phyloP scores from a whole-genome alignment of 1,140 invertebrate species.

The fruit fly (Drosophila melanogaster) region DNA sequence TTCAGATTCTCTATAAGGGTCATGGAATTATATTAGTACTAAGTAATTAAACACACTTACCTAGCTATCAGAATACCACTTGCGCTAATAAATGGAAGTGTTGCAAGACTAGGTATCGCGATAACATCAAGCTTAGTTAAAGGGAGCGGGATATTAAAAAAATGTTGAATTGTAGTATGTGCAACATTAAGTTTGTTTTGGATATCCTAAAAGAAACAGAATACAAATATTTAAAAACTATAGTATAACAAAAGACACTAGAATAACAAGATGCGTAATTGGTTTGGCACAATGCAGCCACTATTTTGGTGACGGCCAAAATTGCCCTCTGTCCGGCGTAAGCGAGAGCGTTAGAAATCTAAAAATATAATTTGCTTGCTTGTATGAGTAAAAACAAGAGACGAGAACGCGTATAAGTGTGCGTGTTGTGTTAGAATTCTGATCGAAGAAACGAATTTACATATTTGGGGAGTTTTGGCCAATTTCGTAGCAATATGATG shows the following conservation, averaged over 20 bases:
- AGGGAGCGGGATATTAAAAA: conserved; percentile 85
- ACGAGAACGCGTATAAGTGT: no score
- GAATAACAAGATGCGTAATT: no score
- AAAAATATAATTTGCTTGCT: no score
- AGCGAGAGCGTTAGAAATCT: no score
- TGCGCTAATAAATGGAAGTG: conserved; percentile 7
- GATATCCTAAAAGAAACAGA: conserved; percentile 10
- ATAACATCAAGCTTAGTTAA: conserved; percentile 9
- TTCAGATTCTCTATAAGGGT: conserved; percentile 88
- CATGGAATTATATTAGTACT: conserved; percentile 1
- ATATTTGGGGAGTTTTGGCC: no score
- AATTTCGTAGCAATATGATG: no score
- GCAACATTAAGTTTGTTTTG: conserved; percentile 12
- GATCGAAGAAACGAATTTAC: no score
- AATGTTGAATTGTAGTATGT: conserved; percentile 85
- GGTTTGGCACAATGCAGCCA: no score
- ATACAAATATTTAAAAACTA: neutral
- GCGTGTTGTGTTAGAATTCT: no score
- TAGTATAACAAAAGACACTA: neutral
- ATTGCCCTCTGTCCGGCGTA: no score
- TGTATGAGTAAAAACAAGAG: no score
- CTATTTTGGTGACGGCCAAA: no score
- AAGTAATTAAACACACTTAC: conserved; percentile 84
- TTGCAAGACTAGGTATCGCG: conserved; percentile 1
- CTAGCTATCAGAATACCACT: conserved; percentile 85